Evolutionary conservation across 2,888 invertebrate species (phyloP).

Genomic region (Agrotis ipsilon): DNA sequence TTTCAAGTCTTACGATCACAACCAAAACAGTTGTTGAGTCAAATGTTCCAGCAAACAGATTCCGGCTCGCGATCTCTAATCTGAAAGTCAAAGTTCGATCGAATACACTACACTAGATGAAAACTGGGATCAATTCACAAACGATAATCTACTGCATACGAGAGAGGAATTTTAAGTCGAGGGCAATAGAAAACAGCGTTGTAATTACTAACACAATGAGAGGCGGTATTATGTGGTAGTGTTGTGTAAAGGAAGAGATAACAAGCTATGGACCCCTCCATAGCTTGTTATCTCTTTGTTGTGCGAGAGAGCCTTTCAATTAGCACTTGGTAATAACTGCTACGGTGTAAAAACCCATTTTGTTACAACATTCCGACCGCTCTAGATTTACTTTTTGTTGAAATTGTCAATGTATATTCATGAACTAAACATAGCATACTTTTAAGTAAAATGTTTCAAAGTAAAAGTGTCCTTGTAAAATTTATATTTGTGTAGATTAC

Average conservation of each 20-base stretch:
- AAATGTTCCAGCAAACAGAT: constrained; percentile 37
- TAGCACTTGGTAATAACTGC: no score
- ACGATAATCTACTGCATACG: constrained; percentile 21
- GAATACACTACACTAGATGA: constrained; percentile 47
- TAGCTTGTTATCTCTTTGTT: neutral
- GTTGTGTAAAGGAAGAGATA: neutral
- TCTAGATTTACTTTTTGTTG: no score
- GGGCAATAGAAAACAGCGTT: constrained; percentile 6
- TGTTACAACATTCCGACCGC: no score
- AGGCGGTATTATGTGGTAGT: neutral
- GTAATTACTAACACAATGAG: constrained; percentile 16
- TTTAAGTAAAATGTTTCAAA: no score
- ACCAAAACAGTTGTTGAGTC: constrained; percentile 38
- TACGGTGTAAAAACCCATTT: no score
- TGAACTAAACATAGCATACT: no score
- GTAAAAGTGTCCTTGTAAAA: no score
- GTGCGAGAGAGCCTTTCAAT: neutral
- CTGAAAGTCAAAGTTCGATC: constrained; percentile 66
- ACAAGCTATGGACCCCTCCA: neutral
- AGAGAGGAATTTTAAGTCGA: constrained; percentile 25
- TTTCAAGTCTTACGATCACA: constrained; percentile 8
- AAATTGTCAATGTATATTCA: no score
- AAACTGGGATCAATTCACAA: constrained; percentile 28
- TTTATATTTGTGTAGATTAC: no score
- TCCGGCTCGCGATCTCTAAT: constrained; percentile 47